phyloP scores from a whole-genome alignment of 1,140 invertebrate species.

The Atta texana region DNA sequence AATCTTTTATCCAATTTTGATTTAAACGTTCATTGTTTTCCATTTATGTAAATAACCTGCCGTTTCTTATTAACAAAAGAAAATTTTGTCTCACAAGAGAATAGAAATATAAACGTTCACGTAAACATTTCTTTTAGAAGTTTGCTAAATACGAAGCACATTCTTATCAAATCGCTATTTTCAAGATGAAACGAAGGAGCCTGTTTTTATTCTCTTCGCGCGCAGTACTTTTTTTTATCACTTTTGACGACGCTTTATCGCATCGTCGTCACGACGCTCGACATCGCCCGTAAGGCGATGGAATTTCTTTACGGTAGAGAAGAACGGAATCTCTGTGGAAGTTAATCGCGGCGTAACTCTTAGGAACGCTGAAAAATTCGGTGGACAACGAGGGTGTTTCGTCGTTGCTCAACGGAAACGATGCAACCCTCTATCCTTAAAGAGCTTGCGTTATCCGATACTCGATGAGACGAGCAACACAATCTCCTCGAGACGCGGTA shows the following conservation, averaged over 20 bases:
- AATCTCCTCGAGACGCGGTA: constrained; percentile 78
- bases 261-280: constrained; percentile 14
- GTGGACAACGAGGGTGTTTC: constrained; percentile 42
- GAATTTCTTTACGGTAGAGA: constrained; percentile 10
- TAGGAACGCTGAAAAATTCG: constrained; percentile 52
- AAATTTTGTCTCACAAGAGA: neutral
- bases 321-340: neutral
- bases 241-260: constrained; percentile 18
- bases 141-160: constrained; percentile 10
- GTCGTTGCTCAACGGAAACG: constrained; percentile 2
- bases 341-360: constrained; percentile 57
- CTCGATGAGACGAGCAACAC: constrained; percentile 77
- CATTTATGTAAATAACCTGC: neutral
- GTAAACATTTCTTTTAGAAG: constrained; percentile 12
- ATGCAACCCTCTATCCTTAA: constrained; percentile 64
- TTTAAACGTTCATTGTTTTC: neutral
- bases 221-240: constrained; percentile 36
- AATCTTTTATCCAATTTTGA: neutral
- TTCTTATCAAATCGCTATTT: constrained; percentile 38
- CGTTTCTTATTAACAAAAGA: constrained; percentile 21
- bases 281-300: neutral
- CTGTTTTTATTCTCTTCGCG: constrained; percentile 3
- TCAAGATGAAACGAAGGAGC: neutral
- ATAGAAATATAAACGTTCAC: neutral
- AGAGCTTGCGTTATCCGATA: constrained; percentile 78